Conservation (phyloP, 2,113 vertebrate species). For the Halcyon senegalensis region DNA sequence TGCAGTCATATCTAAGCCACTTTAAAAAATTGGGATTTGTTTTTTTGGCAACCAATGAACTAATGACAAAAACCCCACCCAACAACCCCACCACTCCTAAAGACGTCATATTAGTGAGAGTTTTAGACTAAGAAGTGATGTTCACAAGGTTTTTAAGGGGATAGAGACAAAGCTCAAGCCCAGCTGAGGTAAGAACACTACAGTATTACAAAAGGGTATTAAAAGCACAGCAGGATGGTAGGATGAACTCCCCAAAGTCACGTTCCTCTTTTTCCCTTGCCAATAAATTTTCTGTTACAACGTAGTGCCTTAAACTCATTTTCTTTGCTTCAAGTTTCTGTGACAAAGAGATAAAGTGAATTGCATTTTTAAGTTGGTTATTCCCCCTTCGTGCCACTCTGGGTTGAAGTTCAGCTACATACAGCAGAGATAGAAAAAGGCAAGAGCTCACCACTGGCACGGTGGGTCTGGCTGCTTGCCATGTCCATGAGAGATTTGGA, state of each 20-base stretch:
- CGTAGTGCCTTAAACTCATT: no score
- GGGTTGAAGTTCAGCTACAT: no score
- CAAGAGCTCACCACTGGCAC: no score
- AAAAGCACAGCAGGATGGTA: background rate
- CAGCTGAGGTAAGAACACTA: background rate
- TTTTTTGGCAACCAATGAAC: background rate
- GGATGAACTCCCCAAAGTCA: no score
- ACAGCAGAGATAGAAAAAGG: no score
- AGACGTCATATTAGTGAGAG: background rate
- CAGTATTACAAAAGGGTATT: background rate
- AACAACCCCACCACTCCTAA: background rate
- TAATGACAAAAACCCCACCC: background rate
- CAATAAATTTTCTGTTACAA: no score
- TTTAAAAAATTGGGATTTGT: background rate
- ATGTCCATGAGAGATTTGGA: background rate
- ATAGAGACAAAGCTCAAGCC: background rate
- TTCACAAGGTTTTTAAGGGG: background rate
- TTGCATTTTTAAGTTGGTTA: no score
- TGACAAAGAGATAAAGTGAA: no score
- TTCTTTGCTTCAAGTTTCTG: no score
- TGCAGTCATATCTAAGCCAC: background rate
- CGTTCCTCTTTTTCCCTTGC: no score
- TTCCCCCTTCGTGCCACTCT: no score
- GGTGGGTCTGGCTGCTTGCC: no score
- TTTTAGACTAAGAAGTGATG: background rate